phyloP scores from a whole-genome alignment of 2,888 invertebrate species.

The Heterodera filipjevi region DNA sequence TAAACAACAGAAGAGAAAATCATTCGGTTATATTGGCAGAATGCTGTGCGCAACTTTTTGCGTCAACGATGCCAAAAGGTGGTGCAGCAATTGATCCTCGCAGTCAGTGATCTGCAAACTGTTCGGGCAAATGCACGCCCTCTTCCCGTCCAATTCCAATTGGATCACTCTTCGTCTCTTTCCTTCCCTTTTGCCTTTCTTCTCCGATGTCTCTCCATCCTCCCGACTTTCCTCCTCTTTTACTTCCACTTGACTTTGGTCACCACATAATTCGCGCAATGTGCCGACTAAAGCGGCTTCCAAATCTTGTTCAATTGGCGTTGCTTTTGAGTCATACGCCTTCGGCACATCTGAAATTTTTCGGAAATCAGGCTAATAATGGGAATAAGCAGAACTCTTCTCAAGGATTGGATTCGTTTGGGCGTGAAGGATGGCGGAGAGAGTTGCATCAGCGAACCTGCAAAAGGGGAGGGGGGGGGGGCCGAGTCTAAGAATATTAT shows the following conservation, averaged over 20 bases:
- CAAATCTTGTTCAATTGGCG: neutral
- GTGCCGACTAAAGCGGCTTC: constrained; percentile 31
- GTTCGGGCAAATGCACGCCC: constrained; percentile 82
- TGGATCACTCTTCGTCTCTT: constrained; percentile 27
- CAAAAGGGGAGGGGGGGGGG: too few relatives aligned
- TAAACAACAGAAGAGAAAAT: neutral
- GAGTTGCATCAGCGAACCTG: constrained; percentile 87
- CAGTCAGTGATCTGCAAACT: constrained; percentile 71
- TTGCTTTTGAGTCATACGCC: neutral
- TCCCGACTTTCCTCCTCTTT: neutral
- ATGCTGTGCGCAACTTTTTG: constrained; percentile 38
- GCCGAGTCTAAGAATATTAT: too few relatives aligned
- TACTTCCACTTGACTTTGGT: constrained; percentile 24
- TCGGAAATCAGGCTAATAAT: neutral
- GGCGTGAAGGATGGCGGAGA: constrained; percentile 84
- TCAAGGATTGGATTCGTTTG: constrained; percentile 69
- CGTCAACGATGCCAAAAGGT: constrained; percentile 36
- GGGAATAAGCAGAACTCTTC: constrained; percentile 50
- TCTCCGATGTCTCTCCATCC: constrained; percentile 21
- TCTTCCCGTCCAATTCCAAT: constrained; percentile 80
- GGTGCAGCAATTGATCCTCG: constrained; percentile 40
- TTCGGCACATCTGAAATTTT: constrained; percentile 36
- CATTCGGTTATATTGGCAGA: constrained; percentile 22
- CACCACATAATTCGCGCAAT: constrained; percentile 40
- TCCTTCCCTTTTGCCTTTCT: neutral